These are phyloP conservation scores for Alca torda DNA, from an alignment of 2,797 vertebrate genomes.

Conservation along the genomic window DNA sequence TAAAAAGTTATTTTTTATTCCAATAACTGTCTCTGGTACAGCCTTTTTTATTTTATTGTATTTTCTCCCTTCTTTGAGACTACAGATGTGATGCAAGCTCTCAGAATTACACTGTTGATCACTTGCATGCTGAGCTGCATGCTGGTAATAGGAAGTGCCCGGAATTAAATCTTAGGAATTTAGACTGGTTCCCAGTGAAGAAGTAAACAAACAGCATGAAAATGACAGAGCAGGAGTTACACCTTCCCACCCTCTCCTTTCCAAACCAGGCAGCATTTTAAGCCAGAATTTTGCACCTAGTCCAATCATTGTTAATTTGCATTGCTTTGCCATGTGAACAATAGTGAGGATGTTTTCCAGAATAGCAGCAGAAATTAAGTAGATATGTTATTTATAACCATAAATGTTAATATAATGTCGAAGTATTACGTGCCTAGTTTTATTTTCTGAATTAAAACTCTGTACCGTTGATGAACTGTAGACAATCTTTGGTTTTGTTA, in stretches of 20 bases:
- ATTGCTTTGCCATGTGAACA: background rate
- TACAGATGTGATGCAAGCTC: background rate
- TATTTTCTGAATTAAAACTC: background rate
- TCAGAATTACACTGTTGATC: background rate
- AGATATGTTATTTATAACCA: background rate
- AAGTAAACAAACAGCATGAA: conserved; percentile 34
- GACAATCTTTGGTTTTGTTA: background rate
- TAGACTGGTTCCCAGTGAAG: conserved; percentile 24
- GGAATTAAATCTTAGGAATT: conserved; percentile 51
- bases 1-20: background rate
- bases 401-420: background rate
- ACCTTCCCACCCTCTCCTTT: background rate
- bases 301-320: background rate
- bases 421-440: background rate
- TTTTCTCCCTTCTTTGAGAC: background rate
- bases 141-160: conserved; percentile 29
- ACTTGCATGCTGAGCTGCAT: conserved; percentile 27
- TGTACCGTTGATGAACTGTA: background rate
- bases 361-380: background rate
- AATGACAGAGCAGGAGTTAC: background rate
- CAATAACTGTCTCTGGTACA: background rate
- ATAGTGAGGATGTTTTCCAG: background rate
- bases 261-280: background rate
- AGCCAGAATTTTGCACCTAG: background rate
- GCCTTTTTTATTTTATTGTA: background rate